Conservation (phyloP, 2,113 vertebrate species). For the Otis tarda region DNA sequence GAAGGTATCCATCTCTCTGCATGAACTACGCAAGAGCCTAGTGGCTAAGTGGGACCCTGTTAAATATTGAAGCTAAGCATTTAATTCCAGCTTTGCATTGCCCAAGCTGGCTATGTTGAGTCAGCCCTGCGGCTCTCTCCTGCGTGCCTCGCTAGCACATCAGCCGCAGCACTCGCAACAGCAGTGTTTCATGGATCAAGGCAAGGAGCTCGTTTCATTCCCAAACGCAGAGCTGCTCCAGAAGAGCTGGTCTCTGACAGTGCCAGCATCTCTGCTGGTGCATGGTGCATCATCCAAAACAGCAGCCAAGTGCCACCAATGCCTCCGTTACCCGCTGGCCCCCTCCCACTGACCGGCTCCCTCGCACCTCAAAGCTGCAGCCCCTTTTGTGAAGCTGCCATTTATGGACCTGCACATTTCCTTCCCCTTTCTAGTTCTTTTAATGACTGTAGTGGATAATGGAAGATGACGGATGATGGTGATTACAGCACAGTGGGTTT, state of each 20-base stretch:
- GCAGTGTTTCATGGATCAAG: neutral
- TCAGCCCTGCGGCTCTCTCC: neutral
- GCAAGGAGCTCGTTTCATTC: neutral
- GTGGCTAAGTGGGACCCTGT: neutral
- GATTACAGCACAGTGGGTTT: neutral
- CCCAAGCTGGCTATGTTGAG: neutral
- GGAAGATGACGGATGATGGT: neutral
- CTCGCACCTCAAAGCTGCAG: accelerated
- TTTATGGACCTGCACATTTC: neutral
- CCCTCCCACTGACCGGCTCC: neutral
- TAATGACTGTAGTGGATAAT: neutral
- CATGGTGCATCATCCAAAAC: neutral
- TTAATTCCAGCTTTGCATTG: neutral
- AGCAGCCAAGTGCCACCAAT: neutral
- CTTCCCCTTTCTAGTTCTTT: neutral
- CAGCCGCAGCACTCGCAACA: neutral
- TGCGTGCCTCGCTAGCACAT: accelerated
- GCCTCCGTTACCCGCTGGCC: neutral
- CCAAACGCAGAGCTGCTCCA: neutral
- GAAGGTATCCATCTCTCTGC: neutral
- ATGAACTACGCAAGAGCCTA: neutral
- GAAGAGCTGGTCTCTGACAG: neutral
- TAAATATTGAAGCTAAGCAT: neutral
- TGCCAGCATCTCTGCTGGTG: neutral
- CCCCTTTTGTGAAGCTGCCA: neutral